These are phyloP conservation scores for Ascaphus truei DNA, from an alignment of 2,113 vertebrate species.

Conservation along the genomic window DNA sequence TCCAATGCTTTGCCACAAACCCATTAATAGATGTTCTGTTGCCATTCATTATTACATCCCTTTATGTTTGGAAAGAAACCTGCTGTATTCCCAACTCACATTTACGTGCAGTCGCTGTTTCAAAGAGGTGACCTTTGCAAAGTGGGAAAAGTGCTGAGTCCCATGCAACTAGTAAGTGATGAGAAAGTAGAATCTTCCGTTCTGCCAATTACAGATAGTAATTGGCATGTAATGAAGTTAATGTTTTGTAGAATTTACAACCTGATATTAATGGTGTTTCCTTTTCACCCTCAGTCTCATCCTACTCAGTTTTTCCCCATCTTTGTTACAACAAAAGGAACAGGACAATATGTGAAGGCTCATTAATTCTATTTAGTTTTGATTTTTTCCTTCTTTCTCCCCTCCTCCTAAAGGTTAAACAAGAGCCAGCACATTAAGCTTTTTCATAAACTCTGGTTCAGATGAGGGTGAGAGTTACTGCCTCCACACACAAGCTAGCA, in stretches of 20 bases:
- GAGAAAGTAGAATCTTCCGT: conserved; percentile 71
- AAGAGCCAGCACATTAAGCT: conserved; percentile 57
- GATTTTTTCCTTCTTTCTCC: conserved; percentile 58
- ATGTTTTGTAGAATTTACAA: conserved; percentile 88
- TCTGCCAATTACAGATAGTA: conserved; percentile 71
- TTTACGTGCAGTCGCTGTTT: conserved; percentile 47
- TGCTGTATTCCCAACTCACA: conserved; percentile 41
- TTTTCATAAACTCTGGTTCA: conserved; percentile 65
- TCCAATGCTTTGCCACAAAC: neutral
- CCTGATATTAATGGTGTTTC: conserved; percentile 65
- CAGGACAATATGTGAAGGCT: conserved; percentile 71
- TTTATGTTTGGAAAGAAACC: conserved; percentile 37
- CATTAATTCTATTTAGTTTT: conserved; percentile 74
- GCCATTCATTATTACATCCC: conserved; percentile 47
- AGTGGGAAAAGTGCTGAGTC: conserved; percentile 67
- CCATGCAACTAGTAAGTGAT: conserved; percentile 61
- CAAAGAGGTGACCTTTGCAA: conserved; percentile 74
- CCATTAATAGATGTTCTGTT: neutral
- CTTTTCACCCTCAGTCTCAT: conserved; percentile 50
- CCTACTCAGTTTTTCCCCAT: conserved; percentile 57
- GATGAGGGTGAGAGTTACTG: conserved; percentile 60
- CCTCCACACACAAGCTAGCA: conserved; percentile 43
- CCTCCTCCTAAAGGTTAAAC: conserved; percentile 63
- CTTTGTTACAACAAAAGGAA: conserved; percentile 68
- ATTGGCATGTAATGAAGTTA: conserved; percentile 89